phyloP scores from a whole-genome alignment of 2,113 vertebrate genomes.

The Promerops cafer region DNA sequence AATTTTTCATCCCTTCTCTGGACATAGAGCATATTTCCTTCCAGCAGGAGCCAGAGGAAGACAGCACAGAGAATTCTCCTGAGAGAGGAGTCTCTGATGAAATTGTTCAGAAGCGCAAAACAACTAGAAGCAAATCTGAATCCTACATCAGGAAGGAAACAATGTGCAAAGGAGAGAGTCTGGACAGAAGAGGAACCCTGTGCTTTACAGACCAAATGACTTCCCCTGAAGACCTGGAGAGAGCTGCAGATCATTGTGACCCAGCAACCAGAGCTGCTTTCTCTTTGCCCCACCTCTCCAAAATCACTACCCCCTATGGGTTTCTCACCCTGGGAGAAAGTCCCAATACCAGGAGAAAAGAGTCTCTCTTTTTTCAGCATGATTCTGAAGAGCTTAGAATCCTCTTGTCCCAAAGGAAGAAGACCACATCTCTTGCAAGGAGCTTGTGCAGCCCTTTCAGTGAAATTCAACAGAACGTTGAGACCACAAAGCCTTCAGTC shows the following conservation, averaged over 20 bases:
- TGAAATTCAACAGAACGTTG: not conserved
- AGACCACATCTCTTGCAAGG: not conserved
- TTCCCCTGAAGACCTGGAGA: not conserved
- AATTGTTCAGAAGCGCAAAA: not conserved
- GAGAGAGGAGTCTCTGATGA: not conserved
- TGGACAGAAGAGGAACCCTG: constrained; percentile 9
- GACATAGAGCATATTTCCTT: constrained; percentile 18
- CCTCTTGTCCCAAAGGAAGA: constrained; percentile 17
- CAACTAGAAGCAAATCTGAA: constrained; percentile 35
- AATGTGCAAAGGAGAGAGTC: not conserved
- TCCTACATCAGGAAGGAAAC: not conserved
- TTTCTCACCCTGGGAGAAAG: constrained; percentile 66
- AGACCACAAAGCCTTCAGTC: not conserved
- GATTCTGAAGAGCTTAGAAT: constrained; percentile 11
- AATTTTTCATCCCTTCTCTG: constrained; percentile 71
- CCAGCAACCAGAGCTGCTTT: constrained; percentile 52
- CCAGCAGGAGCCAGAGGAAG: not conserved
- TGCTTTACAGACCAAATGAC: not conserved
- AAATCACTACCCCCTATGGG: constrained; percentile 60
- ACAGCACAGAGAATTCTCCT: not conserved
- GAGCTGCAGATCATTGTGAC: constrained; percentile 35
- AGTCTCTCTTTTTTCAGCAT: constrained; percentile 69
- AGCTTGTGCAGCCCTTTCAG: not conserved
- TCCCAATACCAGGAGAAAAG: constrained; percentile 62
- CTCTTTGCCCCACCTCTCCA: constrained; percentile 64